phyloP scores from a whole-genome alignment of 2,888 invertebrate species.

The Dendrolimus pini region DNA sequence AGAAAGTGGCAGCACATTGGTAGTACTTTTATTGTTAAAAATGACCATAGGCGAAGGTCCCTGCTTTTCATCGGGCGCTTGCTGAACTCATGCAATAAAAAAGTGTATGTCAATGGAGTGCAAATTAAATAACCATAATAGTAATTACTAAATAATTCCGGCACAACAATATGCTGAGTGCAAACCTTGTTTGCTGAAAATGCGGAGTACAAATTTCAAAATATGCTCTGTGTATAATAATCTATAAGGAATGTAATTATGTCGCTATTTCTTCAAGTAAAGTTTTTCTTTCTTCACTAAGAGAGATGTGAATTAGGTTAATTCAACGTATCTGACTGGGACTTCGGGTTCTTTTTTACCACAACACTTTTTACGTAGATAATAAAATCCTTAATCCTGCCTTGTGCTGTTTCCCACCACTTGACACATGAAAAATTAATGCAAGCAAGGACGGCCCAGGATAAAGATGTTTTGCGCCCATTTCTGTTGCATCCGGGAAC shows the following conservation, averaged over 20 bases:
- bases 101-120: background rate
- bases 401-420: background rate
- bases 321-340: background rate
- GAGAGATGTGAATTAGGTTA: background rate
- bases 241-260: too few relatives aligned
- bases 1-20: background rate
- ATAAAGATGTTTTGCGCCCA: background rate
- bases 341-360: too few relatives aligned
- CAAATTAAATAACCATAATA: background rate
- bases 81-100: background rate
- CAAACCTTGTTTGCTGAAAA: too few relatives aligned
- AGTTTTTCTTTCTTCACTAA: background rate
- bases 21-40: background rate
- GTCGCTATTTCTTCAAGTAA: too few relatives aligned
- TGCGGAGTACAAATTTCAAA: too few relatives aligned
- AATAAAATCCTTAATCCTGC: background rate
- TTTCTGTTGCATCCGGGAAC: background rate
- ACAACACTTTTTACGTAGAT: too few relatives aligned
- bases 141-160: too few relatives aligned
- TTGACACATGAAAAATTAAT: background rate
- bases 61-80: background rate
- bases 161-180: too few relatives aligned
- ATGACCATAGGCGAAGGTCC: background rate
- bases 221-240: too few relatives aligned
- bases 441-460: background rate